Conservation (phyloP, 2,113 vertebrate species). For the Parus major region DNA sequence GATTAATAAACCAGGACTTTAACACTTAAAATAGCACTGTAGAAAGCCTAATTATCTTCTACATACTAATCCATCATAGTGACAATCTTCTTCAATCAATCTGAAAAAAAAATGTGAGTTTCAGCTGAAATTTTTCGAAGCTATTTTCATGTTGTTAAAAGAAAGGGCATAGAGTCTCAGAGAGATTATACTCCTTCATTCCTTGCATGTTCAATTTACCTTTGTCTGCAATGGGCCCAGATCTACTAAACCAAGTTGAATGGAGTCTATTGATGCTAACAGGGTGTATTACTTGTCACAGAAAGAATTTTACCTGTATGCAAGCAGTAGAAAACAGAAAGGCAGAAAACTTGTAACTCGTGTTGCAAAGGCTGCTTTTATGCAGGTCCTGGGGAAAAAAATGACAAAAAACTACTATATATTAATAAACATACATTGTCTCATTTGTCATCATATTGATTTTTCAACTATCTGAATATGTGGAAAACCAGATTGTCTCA, state of each 20-base stretch:
- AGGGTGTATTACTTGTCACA: background rate
- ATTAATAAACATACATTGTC: background rate
- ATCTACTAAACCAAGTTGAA: background rate
- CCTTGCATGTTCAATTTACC: background rate
- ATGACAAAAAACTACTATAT: background rate
- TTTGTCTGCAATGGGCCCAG: background rate
- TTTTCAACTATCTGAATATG: background rate
- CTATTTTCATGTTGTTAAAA: background rate
- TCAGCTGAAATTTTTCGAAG: background rate
- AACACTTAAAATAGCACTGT: conserved; percentile 14
- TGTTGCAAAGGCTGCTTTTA: background rate
- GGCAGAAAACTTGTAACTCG: background rate
- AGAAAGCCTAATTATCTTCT: conserved; percentile 51
- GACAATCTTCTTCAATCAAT: background rate
- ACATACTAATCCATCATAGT: conserved; percentile 3
- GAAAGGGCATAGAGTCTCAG: background rate
- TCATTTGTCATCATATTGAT: background rate
- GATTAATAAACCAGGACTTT: conserved; percentile 45
- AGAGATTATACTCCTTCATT: background rate
- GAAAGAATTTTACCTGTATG: background rate
- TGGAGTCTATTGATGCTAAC: background rate
- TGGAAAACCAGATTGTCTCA: background rate
- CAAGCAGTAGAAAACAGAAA: background rate
- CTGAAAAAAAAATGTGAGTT: background rate
- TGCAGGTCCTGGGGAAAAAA: background rate